phyloP scores from a whole-genome alignment of 2,113 vertebrate genomes.

The Pongo pygmaeus region DNA sequence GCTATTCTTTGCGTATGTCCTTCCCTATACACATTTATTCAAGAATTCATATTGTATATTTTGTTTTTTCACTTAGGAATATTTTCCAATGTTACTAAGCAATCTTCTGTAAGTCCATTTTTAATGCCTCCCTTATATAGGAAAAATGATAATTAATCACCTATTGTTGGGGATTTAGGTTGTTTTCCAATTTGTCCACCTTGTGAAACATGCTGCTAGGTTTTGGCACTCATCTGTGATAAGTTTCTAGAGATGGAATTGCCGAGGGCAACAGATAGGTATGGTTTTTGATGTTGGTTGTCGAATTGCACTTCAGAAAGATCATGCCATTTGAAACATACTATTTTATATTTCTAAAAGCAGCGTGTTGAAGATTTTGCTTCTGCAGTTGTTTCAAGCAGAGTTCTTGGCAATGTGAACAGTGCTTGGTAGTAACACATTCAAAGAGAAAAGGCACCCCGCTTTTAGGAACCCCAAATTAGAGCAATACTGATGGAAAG shows the following conservation, averaged over 20 bases:
- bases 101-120: not conserved
- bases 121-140: not conserved
- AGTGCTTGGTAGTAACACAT: not conserved
- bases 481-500: not conserved
- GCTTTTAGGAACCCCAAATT: not conserved
- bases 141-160: not conserved
- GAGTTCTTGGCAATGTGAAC: not conserved
- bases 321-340: not conserved
- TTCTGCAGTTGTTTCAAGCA: not conserved
- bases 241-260: not conserved
- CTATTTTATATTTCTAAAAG: slow-evolving; percentile 18
- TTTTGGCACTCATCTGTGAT: not conserved
- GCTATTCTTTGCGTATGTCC: not conserved
- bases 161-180: not conserved
- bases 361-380: not conserved
- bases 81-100: not conserved
- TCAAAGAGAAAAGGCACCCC: not conserved
- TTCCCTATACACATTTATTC: not conserved
- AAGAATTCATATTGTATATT: not conserved
- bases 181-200: slow-evolving; percentile 30
- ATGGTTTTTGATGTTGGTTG: slow-evolving; percentile 24
- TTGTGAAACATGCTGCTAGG: not conserved
- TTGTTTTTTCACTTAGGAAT: slow-evolving; percentile 1
- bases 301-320: not conserved
- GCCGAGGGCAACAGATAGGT: not conserved